Base-by-base conservation (phyloP, 2,113 vertebrate genomes). In the Podarcis muralis region DNA sequence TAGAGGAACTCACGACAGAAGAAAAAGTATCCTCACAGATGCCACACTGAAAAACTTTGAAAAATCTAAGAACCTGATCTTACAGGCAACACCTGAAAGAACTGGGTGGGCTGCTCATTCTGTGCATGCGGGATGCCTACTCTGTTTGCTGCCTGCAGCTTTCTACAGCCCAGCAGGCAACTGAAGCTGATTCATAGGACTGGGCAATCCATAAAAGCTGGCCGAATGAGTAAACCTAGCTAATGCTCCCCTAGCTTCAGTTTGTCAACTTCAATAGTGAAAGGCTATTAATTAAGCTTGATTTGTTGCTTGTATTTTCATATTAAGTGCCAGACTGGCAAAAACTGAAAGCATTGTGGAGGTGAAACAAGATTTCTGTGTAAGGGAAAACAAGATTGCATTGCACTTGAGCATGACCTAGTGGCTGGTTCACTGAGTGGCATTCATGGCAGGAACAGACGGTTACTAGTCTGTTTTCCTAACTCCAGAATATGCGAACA, bases 401-500 rank as follows among this genome's bases (percentile, higher is more conserved):
- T 68, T 97, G 96, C 96, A 95, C 96, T 90, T 97, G 97, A 97
- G 96, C 96, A 96, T 97, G 96, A 96, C 96, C 97, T 97, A 97
- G 96, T 96, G 96, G 96, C 83, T 95, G 92, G 93, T 96, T 95
- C 96, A 95, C 83, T 94, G 93, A 96, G 96, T 94, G 95, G 91
- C 96, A 94, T 95, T 96, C 94, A 94, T 92, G 95, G 91, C 32
- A 94, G 88, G 62, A 93, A 95, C 35, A 93, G 93, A 95, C 92
- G 87, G 82, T 83, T 85, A 86, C 81, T 93, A 89, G 90, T 94
- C 84, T 92, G 85, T 94, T 92, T 90, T 86, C 93, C 83, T 89
- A 92, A 85, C 35, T 2, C 76, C 90, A 89, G 75, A 87, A 79
- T 71, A 92, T 20, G 83, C 72, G 20, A 93, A 91, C 84, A 89